Conservation (phyloP, 1,140 invertebrate genomes). For the Nephila pilipes region DNA sequence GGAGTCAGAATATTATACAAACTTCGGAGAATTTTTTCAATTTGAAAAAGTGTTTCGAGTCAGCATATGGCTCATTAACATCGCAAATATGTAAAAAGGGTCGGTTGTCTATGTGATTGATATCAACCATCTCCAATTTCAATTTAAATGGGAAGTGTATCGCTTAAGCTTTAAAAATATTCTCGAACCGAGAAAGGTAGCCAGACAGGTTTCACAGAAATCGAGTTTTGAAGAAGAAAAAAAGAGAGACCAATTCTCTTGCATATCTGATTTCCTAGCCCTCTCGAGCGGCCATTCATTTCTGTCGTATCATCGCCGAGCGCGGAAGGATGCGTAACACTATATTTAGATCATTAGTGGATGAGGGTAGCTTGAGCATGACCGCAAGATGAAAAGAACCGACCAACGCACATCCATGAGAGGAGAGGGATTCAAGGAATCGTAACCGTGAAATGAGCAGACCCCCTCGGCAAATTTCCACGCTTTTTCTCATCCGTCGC, state of each 20-base stretch:
- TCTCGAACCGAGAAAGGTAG: background rate
- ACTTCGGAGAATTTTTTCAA: too few species aligned
- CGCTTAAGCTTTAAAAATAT: too few species aligned
- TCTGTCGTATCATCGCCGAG: background rate
- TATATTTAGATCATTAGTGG: conserved; percentile 76
- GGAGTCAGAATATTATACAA: too few species aligned
- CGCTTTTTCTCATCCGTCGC: conserved; percentile 43
- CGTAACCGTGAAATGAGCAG: conserved; percentile 63
- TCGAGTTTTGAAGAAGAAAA: background rate
- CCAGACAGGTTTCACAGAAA: background rate
- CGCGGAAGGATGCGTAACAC: conserved; percentile 72
- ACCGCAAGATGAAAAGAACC: conserved; percentile 70
- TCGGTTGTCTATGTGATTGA: too few species aligned
- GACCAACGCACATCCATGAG: conserved; percentile 1
- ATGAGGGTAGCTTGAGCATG: conserved; percentile 59
- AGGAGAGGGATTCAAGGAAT: conserved; percentile 30
- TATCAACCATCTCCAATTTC: too few species aligned
- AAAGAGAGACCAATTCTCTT: background rate
- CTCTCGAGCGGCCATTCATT: background rate
- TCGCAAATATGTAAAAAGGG: too few species aligned
- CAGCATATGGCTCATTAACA: too few species aligned
- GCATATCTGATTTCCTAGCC: conserved; percentile 3
- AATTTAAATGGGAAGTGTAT: too few species aligned
- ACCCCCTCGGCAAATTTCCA: conserved; percentile 67
- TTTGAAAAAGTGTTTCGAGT: too few species aligned